Percentiles rank a stretch among this genome's conserved stretches.
Evolutionary conservation across 1,140 invertebrate genomes (phyloP).

Genomic region (Orius insidiosus): DNA sequence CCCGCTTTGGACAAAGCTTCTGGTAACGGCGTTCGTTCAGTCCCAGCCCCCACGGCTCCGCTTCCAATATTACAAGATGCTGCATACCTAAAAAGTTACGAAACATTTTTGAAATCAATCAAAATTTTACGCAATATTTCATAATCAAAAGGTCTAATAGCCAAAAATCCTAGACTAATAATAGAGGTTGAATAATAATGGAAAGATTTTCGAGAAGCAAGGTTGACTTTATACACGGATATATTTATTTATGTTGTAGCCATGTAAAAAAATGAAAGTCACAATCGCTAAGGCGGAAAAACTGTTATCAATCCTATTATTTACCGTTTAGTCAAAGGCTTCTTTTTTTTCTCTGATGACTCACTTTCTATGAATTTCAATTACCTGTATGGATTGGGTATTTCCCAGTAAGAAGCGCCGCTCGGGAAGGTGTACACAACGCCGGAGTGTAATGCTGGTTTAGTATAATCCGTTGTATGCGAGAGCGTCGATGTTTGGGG

Average conservation of each 20-base stretch:
- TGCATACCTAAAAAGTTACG: slow-evolving; percentile 47
- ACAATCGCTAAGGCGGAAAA: too few species aligned
- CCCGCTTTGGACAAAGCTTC: slow-evolving; percentile 55
- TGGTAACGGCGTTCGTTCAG: slow-evolving; percentile 48
- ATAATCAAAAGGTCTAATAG: too few species aligned
- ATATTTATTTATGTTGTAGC: too few species aligned
- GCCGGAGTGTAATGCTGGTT: slow-evolving; percentile 34
- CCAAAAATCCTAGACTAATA: too few species aligned
- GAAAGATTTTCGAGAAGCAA: too few species aligned
- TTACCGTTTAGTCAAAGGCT: too few species aligned
- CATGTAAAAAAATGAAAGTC: too few species aligned
- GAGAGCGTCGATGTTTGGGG: slow-evolving; percentile 37
- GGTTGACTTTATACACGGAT: too few species aligned
- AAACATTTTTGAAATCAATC: not conserved
- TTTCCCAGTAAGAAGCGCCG: slow-evolving; percentile 36
- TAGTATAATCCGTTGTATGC: slow-evolving; percentile 30
- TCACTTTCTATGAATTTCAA: not conserved
- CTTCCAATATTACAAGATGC: slow-evolving; percentile 52
- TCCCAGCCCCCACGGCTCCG: slow-evolving; percentile 54
- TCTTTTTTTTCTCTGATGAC: not conserved
- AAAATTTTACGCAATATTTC: not conserved
- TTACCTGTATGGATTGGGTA: slow-evolving; percentile 34
- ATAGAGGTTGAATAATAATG: not conserved
- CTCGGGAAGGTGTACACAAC: slow-evolving; percentile 36
- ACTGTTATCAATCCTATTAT: too few species aligned